These are phyloP conservation scores for Nesidiocoris tenuis DNA, from an alignment of 2,888 invertebrate genomes.

Conservation along the genomic window DNA sequence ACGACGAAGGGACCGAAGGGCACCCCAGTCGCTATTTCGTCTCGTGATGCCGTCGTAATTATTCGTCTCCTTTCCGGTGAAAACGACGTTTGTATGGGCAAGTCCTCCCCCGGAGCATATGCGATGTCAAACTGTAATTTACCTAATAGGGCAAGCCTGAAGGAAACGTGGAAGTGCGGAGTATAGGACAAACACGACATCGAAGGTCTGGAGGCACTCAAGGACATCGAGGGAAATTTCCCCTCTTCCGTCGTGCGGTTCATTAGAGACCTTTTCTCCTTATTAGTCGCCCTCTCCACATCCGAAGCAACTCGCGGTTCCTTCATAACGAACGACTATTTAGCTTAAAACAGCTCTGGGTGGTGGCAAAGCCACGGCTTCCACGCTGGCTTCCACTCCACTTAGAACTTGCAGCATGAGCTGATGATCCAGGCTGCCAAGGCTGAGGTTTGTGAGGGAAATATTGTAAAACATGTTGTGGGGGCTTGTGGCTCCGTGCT, in stretches of 20 bases:
- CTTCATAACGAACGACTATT: conserved; percentile 43
- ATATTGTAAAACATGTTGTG: conserved; percentile 26
- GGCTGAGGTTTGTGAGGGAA: conserved; percentile 22
- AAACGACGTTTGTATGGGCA: background rate
- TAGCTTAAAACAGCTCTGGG: conserved; percentile 35
- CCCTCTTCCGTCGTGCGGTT: conserved; percentile 29
- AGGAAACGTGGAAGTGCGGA: background rate
- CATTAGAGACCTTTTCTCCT: conserved; percentile 45
- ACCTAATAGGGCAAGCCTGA: conserved; percentile 45
- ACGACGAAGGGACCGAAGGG: conserved; percentile 15
- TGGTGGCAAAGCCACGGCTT: background rate
- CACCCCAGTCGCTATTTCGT: background rate
- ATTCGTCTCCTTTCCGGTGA: conserved; percentile 27
- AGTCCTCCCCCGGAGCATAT: conserved; percentile 34
- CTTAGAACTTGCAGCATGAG: background rate
- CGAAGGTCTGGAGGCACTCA: conserved; percentile 23
- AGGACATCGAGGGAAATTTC: conserved; percentile 32
- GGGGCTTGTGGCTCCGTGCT: too few relatives aligned
- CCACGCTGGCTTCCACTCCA: background rate
- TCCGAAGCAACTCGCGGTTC: background rate
- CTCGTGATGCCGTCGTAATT: conserved; percentile 13
- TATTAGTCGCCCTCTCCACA: conserved; percentile 35
- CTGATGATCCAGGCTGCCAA: background rate
- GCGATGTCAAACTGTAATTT: conserved; percentile 46
- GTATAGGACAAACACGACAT: conserved; percentile 31